Percentiles rank a stretch among this genome's conserved stretches.
Evolutionary conservation across 2,888 invertebrate genomes (phyloP).

Genomic region (Luperina testacea): DNA sequence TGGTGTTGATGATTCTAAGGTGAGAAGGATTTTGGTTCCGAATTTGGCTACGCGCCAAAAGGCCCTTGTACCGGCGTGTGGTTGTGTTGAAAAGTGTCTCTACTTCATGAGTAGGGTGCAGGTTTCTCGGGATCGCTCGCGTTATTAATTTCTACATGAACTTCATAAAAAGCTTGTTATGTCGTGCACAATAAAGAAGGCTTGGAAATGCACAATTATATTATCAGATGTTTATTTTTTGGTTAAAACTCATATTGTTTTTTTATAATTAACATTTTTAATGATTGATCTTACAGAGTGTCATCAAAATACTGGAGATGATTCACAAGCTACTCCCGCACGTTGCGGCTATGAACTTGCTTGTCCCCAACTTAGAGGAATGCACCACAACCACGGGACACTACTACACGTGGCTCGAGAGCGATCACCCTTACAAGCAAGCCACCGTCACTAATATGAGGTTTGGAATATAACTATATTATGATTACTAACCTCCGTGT

Average conservation of each 20-base stretch:
- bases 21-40: constrained; percentile 70
- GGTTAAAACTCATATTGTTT: not conserved
- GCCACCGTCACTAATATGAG: constrained; percentile 95
- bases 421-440: constrained; percentile 98
- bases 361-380: constrained; percentile 82
- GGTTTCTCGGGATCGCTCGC: not conserved
- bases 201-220: not conserved
- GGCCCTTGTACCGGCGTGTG: not conserved
- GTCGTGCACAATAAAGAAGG: not conserved
- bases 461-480: constrained; percentile 78
- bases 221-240: not conserved
- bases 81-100: not conserved
- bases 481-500: not conserved
- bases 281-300: constrained; percentile 90
- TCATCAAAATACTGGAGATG: constrained; percentile 95
- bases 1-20: constrained; percentile 95
- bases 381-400: constrained; percentile 93
- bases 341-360: constrained; percentile 95
- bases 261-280: not conserved
- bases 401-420: constrained; percentile 97
- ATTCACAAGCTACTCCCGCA: constrained; percentile 97
- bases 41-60: not conserved
- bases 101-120: not conserved
- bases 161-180: not conserved
- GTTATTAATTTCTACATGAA: not conserved